These are phyloP conservation scores for Barnardius zonarius DNA, from an alignment of 2,113 vertebrate genomes.

Conservation along the genomic window DNA sequence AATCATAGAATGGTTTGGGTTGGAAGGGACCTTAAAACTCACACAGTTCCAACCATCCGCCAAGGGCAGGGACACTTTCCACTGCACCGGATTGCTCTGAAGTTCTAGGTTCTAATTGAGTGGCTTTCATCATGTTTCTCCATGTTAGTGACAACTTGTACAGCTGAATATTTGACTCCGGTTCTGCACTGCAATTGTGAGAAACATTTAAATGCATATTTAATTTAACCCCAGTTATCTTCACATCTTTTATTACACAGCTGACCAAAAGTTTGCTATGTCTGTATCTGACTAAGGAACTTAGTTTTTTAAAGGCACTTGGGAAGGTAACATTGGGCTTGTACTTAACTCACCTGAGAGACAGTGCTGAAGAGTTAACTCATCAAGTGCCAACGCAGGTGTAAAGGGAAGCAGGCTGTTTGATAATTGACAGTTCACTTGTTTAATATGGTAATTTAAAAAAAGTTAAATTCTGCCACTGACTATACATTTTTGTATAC, in stretches of 20 bases:
- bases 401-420: background rate
- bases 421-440: background rate
- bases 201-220: background rate
- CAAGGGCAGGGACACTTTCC: rapidly evolving
- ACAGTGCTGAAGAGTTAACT: background rate
- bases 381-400: background rate
- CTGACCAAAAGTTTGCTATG: background rate
- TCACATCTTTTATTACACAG: background rate
- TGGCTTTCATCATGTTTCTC: background rate
- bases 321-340: background rate
- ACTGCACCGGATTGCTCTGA: background rate
- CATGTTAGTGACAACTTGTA: background rate
- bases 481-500: background rate
- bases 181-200: background rate
- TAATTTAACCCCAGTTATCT: background rate
- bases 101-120: background rate
- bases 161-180: background rate
- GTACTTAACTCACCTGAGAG: background rate
- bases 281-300: background rate
- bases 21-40: background rate
- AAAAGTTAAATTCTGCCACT: background rate
- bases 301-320: background rate
- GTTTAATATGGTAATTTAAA: background rate
- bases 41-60: background rate
- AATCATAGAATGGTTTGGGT: background rate